Conservation (phyloP, 2,797 vertebrate species). For the Remorina albescens region DNA sequence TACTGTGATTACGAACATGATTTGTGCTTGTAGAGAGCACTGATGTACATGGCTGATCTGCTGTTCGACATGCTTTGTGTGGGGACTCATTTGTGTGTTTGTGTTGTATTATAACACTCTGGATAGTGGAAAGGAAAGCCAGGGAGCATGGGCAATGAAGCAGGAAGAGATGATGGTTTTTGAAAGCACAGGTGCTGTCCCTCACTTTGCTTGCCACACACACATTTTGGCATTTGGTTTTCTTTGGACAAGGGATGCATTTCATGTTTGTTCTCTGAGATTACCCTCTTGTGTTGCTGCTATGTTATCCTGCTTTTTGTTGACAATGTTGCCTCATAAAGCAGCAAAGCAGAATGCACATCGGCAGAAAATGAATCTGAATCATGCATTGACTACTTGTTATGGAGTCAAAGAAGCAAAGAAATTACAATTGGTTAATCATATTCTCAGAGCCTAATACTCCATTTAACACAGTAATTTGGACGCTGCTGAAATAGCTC, state of each 20-base stretch:
- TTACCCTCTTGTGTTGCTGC: slow-evolving; percentile 21
- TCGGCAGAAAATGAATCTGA: slow-evolving; percentile 22
- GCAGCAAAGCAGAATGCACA: slow-evolving; percentile 12
- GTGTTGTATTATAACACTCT: slow-evolving; percentile 49
- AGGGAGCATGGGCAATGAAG: slow-evolving; percentile 58
- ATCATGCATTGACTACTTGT: slow-evolving; percentile 46
- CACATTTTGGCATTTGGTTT: slow-evolving; percentile 29
- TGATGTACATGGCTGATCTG: slow-evolving; percentile 73
- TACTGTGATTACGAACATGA: slow-evolving; percentile 79
- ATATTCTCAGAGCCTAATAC: slow-evolving; percentile 77
- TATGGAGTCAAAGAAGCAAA: slow-evolving; percentile 71
- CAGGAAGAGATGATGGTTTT: slow-evolving; percentile 61
- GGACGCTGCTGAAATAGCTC: slow-evolving; percentile 75
- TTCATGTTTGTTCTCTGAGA: slow-evolving; percentile 15
- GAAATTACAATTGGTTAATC: slow-evolving; percentile 78
- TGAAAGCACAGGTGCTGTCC: slow-evolving; percentile 58
- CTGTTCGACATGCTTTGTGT: slow-evolving; percentile 56
- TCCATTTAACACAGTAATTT: slow-evolving; percentile 79
- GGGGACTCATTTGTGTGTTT: slow-evolving; percentile 62
- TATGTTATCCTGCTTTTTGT: slow-evolving; percentile 9
- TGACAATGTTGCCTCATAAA: slow-evolving; percentile 21
- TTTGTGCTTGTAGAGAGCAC: slow-evolving; percentile 72
- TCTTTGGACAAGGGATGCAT: slow-evolving; percentile 35
- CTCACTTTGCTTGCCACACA: slow-evolving; percentile 28
- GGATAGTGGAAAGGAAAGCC: slow-evolving; percentile 43